These are phyloP conservation scores for Neocrepidodera transversa DNA, from an alignment of 2,888 invertebrate genomes.

Conservation along the genomic window DNA sequence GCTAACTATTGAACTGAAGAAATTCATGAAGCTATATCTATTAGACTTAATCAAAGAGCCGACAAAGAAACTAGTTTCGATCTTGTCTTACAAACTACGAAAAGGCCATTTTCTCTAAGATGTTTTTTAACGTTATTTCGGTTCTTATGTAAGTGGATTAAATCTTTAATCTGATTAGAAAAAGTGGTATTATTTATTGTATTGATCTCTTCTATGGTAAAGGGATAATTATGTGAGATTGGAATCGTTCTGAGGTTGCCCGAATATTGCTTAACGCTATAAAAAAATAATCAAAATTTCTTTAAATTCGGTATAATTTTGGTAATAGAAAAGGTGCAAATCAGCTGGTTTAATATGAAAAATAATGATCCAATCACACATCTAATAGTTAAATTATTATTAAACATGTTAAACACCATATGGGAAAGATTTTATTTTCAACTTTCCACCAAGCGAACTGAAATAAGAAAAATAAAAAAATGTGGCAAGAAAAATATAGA, in stretches of 20 bases:
- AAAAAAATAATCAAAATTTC: constrained; percentile 6
- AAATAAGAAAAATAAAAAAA: too few relatives aligned
- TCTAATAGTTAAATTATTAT: too few relatives aligned
- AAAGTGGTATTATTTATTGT: constrained; percentile 37
- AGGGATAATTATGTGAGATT: constrained; percentile 34
- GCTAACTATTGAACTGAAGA: constrained; percentile 47
- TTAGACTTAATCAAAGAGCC: constrained; percentile 53
- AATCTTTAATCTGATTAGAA: constrained; percentile 38
- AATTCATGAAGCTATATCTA: constrained; percentile 55
- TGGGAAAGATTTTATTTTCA: too few relatives aligned
- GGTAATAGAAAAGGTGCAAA: constrained; percentile 13
- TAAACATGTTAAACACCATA: too few relatives aligned
- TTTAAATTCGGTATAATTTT: constrained; percentile 4
- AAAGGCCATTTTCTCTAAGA: constrained; percentile 23
- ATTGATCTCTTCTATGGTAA: constrained; percentile 32
- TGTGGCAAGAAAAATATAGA: too few relatives aligned
- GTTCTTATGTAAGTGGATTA: constrained; percentile 40
- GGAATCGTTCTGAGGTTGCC: constrained; percentile 21
- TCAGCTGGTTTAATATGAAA: too few relatives aligned
- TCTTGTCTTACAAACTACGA: constrained; percentile 35
- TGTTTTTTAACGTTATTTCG: constrained; percentile 24
- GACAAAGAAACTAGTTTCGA: constrained; percentile 53
- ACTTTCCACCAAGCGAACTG: too few relatives aligned
- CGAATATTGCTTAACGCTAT: constrained; percentile 7
- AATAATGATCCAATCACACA: too few relatives aligned